Evolutionary conservation across 1,140 invertebrate species (phyloP).

Genomic region (Diabrotica undecimpunctata): DNA sequence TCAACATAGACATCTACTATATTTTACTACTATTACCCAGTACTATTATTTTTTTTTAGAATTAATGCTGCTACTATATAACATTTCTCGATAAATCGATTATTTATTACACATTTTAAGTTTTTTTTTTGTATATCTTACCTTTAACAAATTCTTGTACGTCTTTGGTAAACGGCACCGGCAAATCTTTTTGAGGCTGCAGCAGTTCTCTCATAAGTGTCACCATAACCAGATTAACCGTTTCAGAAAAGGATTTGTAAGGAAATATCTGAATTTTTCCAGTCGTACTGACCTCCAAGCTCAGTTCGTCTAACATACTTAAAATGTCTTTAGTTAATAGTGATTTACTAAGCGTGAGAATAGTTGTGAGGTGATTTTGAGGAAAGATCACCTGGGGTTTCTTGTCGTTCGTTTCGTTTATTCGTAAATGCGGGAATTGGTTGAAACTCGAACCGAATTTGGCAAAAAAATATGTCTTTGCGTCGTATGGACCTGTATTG

Average conservation of each 20-base stretch:
- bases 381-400: conserved; percentile 62
- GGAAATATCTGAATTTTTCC: conserved; percentile 69
- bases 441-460: conserved; percentile 92
- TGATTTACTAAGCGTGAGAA: conserved; percentile 79
- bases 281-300: conserved; percentile 63
- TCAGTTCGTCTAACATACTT: conserved; percentile 76
- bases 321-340: conserved; percentile 84
- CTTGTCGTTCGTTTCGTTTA: conserved; percentile 55
- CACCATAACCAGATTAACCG: conserved; percentile 88
- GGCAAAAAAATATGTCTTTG: conserved; percentile 82
- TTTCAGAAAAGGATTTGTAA: conserved; percentile 92
- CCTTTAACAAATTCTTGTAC: conserved; percentile 82
- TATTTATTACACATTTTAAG: neutral
- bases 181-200: conserved; percentile 84
- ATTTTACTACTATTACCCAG: too few species aligned
- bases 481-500: conserved; percentile 69
- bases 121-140: conserved; percentile 18
- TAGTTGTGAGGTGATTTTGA: conserved; percentile 71
- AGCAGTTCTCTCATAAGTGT: conserved; percentile 87
- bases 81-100: too few species aligned
- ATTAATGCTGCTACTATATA: too few species aligned
- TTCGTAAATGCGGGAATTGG: conserved; percentile 76
- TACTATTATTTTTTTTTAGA: too few species aligned
- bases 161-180: conserved; percentile 86
- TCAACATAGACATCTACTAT: too few species aligned